Evolutionary conservation across 2,113 vertebrate genomes (phyloP).

Genomic region (Onychostoma macrolepis): DNA sequence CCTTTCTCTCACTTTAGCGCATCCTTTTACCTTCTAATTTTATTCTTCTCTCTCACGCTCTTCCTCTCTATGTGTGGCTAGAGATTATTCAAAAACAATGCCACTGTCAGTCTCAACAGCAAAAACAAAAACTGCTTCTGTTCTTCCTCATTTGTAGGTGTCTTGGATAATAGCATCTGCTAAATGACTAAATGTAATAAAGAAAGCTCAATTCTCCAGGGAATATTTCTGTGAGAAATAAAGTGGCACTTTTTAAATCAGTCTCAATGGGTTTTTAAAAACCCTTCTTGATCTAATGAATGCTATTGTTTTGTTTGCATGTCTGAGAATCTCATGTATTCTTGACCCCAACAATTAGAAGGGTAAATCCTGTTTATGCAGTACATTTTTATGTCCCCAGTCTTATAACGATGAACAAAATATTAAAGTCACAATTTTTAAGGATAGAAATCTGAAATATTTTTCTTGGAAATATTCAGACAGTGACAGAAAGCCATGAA

Average conservation of each 20-base stretch:
- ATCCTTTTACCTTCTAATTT: constrained; percentile 14
- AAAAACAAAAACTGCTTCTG: neutral
- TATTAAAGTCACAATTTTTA: neutral
- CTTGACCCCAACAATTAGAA: neutral
- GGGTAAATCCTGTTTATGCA: neutral
- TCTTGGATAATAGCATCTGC: neutral
- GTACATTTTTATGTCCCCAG: neutral
- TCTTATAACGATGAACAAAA: neutral
- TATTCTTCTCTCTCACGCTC: neutral
- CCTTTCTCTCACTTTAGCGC: neutral
- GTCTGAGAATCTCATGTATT: neutral
- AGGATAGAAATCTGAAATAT: neutral
- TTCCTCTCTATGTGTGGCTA: neutral
- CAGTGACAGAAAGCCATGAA: neutral
- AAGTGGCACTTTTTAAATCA: neutral
- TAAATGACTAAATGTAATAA: neutral
- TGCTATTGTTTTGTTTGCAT: neutral
- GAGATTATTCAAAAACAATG: constrained; percentile 12
- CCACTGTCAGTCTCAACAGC: constrained; percentile 26
- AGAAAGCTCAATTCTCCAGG: neutral
- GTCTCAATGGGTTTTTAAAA: neutral
- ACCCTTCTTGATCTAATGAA: neutral
- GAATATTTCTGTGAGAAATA: neutral
- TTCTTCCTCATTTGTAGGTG: constrained; percentile 4
- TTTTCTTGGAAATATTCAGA: neutral